Percentiles rank a stretch among this genome's conserved stretches.
Conservation (phyloP, 2,888 invertebrate genomes). For the Bombylius major region DNA sequence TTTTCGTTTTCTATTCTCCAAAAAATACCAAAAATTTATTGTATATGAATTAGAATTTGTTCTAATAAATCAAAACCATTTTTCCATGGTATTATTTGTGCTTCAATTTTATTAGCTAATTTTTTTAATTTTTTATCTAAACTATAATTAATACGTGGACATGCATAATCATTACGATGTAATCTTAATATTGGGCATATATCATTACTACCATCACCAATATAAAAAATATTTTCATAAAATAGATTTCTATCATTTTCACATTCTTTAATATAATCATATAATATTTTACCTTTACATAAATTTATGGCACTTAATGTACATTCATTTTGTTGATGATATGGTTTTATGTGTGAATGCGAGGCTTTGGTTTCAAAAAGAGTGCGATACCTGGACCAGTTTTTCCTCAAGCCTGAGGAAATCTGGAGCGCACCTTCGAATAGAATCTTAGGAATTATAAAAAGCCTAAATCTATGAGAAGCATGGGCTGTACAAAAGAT, state of each 20-base stretch:
- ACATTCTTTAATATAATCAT: conserved; percentile 46
- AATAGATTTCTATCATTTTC: conserved; percentile 30
- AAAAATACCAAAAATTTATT: too few species aligned
- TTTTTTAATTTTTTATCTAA: conserved; percentile 27
- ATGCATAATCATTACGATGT: conserved; percentile 47
- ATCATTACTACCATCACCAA: conserved; percentile 70
- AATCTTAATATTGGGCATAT: conserved; percentile 59
- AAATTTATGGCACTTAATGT: conserved; percentile 57
- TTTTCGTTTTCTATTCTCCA: not conserved
- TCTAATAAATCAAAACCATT: conserved; percentile 30
- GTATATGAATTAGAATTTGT: conserved; percentile 8
- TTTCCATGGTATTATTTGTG: conserved; percentile 27
- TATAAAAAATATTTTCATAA: conserved; percentile 49
- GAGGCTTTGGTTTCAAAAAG: too few species aligned
- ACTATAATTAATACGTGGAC: conserved; percentile 46
- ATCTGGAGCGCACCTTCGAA: too few species aligned
- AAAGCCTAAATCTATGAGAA: too few species aligned
- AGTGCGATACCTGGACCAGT: too few species aligned
- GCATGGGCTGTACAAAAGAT: too few species aligned
- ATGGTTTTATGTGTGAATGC: conserved; percentile 53
- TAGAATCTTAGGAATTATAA: too few species aligned
- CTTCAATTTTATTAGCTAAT: conserved; percentile 21
- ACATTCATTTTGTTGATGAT: conserved; percentile 57
- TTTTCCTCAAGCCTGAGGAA: too few species aligned
- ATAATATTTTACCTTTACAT: conserved; percentile 63